Evolutionary conservation across 2,888 invertebrate genomes (phyloP), one percentile per base, ranked within the genome.

Genomic region (Megamerina dolium): DNA sequence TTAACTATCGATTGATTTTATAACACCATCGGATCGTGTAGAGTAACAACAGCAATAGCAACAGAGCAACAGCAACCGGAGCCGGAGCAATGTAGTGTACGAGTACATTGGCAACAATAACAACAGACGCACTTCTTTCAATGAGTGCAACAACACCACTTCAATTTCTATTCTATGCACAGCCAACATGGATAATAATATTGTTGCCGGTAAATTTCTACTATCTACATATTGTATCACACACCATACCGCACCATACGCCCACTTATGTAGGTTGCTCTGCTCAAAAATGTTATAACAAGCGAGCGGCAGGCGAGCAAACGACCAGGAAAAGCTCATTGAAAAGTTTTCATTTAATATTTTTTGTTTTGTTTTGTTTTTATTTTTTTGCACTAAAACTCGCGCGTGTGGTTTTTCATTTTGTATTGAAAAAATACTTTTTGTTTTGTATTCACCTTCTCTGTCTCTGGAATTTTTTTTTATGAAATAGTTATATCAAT

Each of bases 1-100:
- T 68, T 68, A 67, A 68, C 64, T 64, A 68, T 68, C 68, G 68
- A 68, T 68, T 68, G 68, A 67, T 68, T 68, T 64, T 55, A 58
- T 58, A 58, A 58, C 60, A 58, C 47, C 44, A 46, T 36, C 44
- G 48, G 46, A 43, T 16, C 41, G n/a, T n/a, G n/a, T n/a, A n/a
- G n/a, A n/a, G n/a, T 20, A 12, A 23, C 41, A 43, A 34, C 23
- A 34, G 19, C 36, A 42, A 37, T 30, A 48, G 30, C 34, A 45
- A 30, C n/a, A n/a, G n/a, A n/a, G 4, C 16, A 51, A 53, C 57
- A 55, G 50, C 58, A 57, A 48, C 46, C 54, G 45, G 26, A 32
- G 8, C 16, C 19, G 16, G 12, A 4, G 59, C 60, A n/a, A 59
- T 60, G 58, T 54, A 62, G 16, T 12, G 41, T 34, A 21, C 56